Base-by-base conservation (phyloP, 2,113 vertebrate genomes). In the Microcebus murinus region DNA sequence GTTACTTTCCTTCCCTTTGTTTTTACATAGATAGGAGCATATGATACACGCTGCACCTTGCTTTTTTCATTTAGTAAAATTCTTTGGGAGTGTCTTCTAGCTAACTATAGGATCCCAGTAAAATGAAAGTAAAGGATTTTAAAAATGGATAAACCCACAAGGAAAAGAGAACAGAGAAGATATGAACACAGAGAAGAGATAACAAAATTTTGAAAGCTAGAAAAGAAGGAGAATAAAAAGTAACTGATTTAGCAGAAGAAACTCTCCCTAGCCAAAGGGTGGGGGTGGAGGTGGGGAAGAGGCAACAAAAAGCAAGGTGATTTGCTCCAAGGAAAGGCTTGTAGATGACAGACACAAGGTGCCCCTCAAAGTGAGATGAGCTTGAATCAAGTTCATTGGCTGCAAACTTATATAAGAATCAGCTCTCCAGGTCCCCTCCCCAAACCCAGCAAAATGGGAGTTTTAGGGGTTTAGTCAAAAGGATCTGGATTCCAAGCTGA, bases 91-190 rank as follows among this genome's bases (percentile, higher is more conserved):
- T 87, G n/a, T 94, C 65, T 94, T 92, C 79, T 61, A 68, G 71
- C 29, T 88, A 85, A 71, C 80, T 11, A 74, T 74, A 74, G 80
- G 55, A 91, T 25, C 8, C 36, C 8, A 6, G 42, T 59, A 94
- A 91, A 88, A 91, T 12, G 15, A 89, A 89, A 91, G 68, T 61
- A 61, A 84, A 65, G 29, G 45, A 79, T 89, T 81, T 79, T 76
- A 2, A 45, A 93, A 93, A 80, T 42, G 73, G 48, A 87, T 31
- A 91, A 76, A 76, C 6, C 14, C 67, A n/a, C 31, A 85, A 67
- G 36, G 74, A 70, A 55, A 94, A 88, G 79, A 79, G 36, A 71
- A 34, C 4, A 77, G 45, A 80, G 45, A 84, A 14, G 48, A 55
- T 8, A 57, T 59, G 27, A 85, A 42, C 71, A 59, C 29, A 87